Evolutionary conservation across 2,888 invertebrate species (phyloP).

Genomic region (Lasioglossum zephyrum): DNA sequence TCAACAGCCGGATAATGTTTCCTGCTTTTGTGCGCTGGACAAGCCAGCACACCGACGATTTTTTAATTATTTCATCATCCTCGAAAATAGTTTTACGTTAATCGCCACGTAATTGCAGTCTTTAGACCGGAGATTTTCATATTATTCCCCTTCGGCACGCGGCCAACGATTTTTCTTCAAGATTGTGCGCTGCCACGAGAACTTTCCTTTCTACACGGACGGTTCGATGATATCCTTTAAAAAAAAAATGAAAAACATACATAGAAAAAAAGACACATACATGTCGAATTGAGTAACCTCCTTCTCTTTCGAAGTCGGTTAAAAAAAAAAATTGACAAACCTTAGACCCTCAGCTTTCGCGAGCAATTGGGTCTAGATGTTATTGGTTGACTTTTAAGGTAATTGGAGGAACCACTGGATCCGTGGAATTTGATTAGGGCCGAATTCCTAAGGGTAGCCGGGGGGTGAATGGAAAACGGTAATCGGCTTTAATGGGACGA

Average conservation of each 20-base stretch:
- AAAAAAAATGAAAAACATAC: too few relatives aligned
- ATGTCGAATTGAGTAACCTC: too few relatives aligned
- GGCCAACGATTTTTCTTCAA: background rate
- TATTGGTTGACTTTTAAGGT: background rate
- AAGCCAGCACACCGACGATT: conserved; percentile 22
- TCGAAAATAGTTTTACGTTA: background rate
- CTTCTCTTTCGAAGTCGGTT: too few relatives aligned
- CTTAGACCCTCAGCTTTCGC: background rate
- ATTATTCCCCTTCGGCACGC: background rate
- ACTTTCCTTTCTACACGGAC: background rate
- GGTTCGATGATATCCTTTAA: background rate
- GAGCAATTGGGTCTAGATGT: background rate
- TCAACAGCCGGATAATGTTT: conserved; percentile 44
- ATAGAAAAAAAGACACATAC: too few relatives aligned
- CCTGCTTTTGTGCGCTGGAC: conserved; percentile 26
- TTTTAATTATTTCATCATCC: conserved; percentile 7
- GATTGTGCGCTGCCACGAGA: background rate
- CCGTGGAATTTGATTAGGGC: conserved; percentile 19
- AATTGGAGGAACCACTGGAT: conserved; percentile 10
- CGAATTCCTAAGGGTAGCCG: background rate
- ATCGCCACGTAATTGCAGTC: background rate
- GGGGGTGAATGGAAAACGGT: conserved; percentile 10
- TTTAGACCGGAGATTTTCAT: background rate
- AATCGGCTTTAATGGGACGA: conserved; percentile 47
- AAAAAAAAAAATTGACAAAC: too few relatives aligned